Evolutionary conservation across 2,797 vertebrate genomes (phyloP).

Genomic region (Sphenopsis melanotis): DNA sequence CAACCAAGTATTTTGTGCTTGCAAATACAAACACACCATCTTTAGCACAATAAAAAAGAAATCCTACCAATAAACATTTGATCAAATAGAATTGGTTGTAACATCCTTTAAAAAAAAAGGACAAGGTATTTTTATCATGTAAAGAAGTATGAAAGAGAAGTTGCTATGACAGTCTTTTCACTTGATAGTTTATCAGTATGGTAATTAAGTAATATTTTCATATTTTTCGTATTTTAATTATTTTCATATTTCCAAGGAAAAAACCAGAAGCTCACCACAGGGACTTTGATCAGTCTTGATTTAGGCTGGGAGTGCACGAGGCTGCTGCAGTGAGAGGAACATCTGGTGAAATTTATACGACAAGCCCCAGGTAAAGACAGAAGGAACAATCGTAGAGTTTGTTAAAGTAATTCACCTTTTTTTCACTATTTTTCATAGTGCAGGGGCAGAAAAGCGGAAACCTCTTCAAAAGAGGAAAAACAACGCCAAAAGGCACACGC

Average conservation of each 20-base stretch:
- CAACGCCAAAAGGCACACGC: not conserved
- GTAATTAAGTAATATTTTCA: rapidly evolving
- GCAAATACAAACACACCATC: not conserved
- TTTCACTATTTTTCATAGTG: not conserved
- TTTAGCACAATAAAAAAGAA: not conserved
- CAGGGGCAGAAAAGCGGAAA: not conserved
- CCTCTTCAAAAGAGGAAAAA: not conserved
- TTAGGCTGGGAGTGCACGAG: rapidly evolving
- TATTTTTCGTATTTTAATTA: not conserved
- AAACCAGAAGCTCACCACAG: not conserved
- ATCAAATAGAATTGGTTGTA: not conserved
- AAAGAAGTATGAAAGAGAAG: not conserved
- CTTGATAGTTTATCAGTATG: not conserved
- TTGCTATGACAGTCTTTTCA: not conserved
- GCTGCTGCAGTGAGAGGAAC: not conserved
- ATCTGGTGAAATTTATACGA: not conserved
- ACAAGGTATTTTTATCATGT: not conserved
- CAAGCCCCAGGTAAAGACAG: not conserved
- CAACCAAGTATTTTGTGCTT: not conserved
- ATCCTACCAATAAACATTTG: not conserved
- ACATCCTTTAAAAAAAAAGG: not conserved
- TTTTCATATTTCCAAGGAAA: not conserved
- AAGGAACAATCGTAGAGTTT: not conserved
- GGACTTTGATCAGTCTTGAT: not conserved
- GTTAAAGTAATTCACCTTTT: not conserved